These are phyloP conservation scores for Zaprionus tsacasi DNA, from an alignment of 1,140 invertebrate species.

Conservation along the genomic window DNA sequence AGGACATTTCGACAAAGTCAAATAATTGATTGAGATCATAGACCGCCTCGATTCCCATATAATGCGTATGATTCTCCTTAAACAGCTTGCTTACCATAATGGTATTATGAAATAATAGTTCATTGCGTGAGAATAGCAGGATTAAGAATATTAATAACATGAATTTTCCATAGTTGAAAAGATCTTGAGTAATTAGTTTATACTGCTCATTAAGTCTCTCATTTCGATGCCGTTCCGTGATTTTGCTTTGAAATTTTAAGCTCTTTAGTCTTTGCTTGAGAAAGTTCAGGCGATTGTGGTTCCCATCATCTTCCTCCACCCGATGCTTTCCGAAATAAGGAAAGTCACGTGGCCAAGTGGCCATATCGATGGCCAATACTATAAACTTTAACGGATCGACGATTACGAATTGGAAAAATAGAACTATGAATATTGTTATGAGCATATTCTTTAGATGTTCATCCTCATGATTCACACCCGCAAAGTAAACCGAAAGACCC, in stretches of 20 bases:
- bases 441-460: constrained; percentile 36
- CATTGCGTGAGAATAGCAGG: constrained; percentile 36
- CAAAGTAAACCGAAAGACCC: neutral
- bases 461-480: constrained; percentile 49
- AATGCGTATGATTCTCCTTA: constrained; percentile 10
- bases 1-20: constrained; percentile 33
- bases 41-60: constrained; percentile 38
- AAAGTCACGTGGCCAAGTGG: constrained; percentile 39
- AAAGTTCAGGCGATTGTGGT: constrained; percentile 32
- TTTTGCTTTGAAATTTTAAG: constrained; percentile 43
- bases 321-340: neutral
- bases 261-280: constrained; percentile 43
- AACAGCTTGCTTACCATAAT: constrained; percentile 30
- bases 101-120: constrained; percentile 45
- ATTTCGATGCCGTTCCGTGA: constrained; percentile 57
- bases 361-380: constrained; percentile 42
- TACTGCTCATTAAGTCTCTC: constrained; percentile 55
- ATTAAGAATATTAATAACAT: constrained; percentile 46
- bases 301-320: neutral
- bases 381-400: constrained; percentile 40
- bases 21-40: constrained; percentile 40
- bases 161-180: constrained; percentile 50
- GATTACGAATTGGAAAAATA: constrained; percentile 29
- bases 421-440: constrained; percentile 33
- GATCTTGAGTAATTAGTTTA: constrained; percentile 47